Conservation (phyloP, 1,140 invertebrate species). For the Asobara japonica region DNA sequence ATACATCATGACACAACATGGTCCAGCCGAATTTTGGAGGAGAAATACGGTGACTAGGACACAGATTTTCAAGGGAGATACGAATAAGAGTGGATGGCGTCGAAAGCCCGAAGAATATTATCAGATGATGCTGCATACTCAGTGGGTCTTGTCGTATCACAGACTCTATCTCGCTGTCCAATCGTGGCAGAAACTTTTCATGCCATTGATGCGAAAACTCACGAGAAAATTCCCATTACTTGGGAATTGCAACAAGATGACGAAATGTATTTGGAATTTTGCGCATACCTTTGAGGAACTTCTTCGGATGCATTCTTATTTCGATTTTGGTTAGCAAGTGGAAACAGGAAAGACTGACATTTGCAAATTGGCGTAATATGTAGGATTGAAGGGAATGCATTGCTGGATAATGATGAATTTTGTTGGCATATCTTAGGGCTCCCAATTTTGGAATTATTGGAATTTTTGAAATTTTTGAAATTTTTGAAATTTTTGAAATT, state of each 20-base stretch:
- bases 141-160: background rate
- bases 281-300: background rate
- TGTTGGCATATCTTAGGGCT: too few relatives aligned
- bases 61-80: background rate
- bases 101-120: conserved; percentile 4
- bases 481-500: too few relatives aligned
- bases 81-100: background rate
- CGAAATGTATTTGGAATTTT: background rate
- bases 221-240: background rate
- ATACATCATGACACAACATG: background rate
- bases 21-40: background rate
- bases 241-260: background rate
- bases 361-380: too few relatives aligned
- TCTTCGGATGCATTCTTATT: background rate
- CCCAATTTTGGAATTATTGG: too few relatives aligned
- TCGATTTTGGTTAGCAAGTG: background rate
- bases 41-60: background rate
- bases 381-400: too few relatives aligned
- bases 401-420: too few relatives aligned
- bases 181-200: background rate
- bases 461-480: too few relatives aligned
- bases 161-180: conserved; percentile 10
- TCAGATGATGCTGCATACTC: background rate
- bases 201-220: background rate
- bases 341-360: too few relatives aligned